A percentile compares a stretch with the other conserved stretches of the same genome.
Conservation (phyloP, 2,888 invertebrate species). For the Drosophila yooni region DNA sequence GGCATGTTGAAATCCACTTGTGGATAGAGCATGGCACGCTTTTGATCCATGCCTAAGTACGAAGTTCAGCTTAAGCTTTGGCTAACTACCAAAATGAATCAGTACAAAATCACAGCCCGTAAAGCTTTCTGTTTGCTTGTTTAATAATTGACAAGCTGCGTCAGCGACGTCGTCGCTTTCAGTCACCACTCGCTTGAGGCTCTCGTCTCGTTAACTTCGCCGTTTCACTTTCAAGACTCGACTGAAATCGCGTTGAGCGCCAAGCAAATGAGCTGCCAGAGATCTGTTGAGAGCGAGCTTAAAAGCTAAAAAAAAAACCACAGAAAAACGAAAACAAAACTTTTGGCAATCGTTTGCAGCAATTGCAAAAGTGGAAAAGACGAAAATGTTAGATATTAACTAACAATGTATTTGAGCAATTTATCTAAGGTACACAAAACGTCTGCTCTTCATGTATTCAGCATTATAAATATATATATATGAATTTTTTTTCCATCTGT, state of each 20-base stretch:
- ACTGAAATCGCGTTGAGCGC: slow-evolving; percentile 51
- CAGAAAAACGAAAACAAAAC: slow-evolving; percentile 3
- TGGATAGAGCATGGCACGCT: slow-evolving; percentile 84
- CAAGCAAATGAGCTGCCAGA: slow-evolving; percentile 23
- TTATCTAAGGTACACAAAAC: slow-evolving; percentile 51
- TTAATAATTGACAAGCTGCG: slow-evolving; percentile 39
- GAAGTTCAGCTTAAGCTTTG: slow-evolving; percentile 52
- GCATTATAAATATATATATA: background rate
- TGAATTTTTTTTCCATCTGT: slow-evolving; percentile 1
- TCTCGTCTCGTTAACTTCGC: slow-evolving; percentile 29
- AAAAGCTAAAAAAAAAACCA: slow-evolving; percentile 26
- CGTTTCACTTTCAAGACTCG: slow-evolving; percentile 57
- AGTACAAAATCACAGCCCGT: slow-evolving; percentile 30
- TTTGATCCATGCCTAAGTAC: slow-evolving; percentile 81
- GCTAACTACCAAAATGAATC: slow-evolving; percentile 30
- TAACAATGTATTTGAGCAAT: slow-evolving; percentile 49
- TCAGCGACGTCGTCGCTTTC: slow-evolving; percentile 13
- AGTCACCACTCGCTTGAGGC: background rate
- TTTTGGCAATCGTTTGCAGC: slow-evolving; percentile 39
- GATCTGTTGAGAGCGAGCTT: slow-evolving; percentile 49
- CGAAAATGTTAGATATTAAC: slow-evolving; percentile 29
- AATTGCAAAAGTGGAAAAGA: slow-evolving; percentile 35
- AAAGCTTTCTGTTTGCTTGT: slow-evolving; percentile 48
- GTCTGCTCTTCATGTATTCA: slow-evolving; percentile 9
- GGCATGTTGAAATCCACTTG: slow-evolving; percentile 68